These are phyloP conservation scores for Smutsia gigantea DNA, from an alignment of 2,797 vertebrate species.

Conservation along the genomic window DNA sequence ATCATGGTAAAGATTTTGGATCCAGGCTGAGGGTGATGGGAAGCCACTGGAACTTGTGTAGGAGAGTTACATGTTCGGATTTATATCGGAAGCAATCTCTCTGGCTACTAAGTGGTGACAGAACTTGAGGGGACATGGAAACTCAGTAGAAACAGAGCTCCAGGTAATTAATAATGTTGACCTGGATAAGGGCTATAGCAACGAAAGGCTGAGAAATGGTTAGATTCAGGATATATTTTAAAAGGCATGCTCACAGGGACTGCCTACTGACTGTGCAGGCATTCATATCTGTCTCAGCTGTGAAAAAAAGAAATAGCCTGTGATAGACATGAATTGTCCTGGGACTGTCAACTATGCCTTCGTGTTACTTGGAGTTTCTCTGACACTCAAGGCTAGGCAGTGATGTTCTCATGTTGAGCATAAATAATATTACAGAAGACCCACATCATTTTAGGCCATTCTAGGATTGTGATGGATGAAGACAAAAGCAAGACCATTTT, in stretches of 20 bases:
- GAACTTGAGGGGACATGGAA: background rate
- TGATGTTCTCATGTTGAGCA: background rate
- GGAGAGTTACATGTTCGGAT: background rate
- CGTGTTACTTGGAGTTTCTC: background rate
- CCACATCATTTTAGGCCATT: background rate
- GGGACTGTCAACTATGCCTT: background rate
- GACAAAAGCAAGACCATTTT: background rate
- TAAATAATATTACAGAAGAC: background rate
- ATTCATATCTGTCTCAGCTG: background rate
- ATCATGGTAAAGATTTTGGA: background rate
- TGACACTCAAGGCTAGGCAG: background rate
- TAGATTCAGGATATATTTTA: slow-evolving; percentile 17
- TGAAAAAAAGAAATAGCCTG: background rate
- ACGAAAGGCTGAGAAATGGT: background rate
- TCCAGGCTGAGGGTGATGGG: background rate
- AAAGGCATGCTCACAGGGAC: background rate
- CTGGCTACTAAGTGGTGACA: background rate
- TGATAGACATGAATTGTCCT: background rate
- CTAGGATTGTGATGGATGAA: background rate
- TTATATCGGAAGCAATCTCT: background rate
- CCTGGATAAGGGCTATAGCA: background rate
- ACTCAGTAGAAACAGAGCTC: background rate
- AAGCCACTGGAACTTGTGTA: background rate
- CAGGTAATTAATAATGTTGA: background rate
- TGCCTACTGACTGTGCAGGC: background rate